Evolutionary conservation across 1,140 invertebrate genomes (phyloP).

Genomic region (Papilio polyxenes): DNA sequence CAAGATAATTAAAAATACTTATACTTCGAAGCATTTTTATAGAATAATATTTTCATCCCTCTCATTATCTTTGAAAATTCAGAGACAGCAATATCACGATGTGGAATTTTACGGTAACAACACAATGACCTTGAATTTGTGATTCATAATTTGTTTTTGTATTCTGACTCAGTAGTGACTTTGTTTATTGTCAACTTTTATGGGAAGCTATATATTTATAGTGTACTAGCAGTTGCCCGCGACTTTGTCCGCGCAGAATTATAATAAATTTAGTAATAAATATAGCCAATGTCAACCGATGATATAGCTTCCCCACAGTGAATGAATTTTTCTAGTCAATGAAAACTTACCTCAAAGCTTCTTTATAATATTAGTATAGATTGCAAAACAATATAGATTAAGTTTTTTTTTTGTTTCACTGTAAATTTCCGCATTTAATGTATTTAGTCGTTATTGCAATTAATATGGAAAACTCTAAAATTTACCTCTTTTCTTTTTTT

Average conservation of each 20-base stretch:
- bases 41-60: no score
- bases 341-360: not conserved
- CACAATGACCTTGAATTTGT: not conserved
- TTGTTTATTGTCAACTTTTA: slow-evolving; percentile 4
- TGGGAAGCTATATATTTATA: slow-evolving; percentile 7
- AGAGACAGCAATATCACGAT: no score
- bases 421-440: slow-evolving; percentile 43
- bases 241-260: no score
- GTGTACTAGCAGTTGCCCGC: not conserved
- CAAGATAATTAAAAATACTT: no score
- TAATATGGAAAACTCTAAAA: not conserved
- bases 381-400: no score
- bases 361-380: no score
- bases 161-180: not conserved
- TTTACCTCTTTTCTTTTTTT: not conserved
- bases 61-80: no score
- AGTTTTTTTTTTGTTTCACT: slow-evolving; percentile 6
- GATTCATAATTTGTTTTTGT: not conserved
- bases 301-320: no score
- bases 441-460: not conserved
- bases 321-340: not conserved
- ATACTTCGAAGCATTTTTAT: no score
- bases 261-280: no score
- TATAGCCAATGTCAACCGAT: not conserved
- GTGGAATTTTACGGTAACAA: not conserved